Conservation (phyloP, 2,888 invertebrate genomes). For the Druceiella hillmani region DNA sequence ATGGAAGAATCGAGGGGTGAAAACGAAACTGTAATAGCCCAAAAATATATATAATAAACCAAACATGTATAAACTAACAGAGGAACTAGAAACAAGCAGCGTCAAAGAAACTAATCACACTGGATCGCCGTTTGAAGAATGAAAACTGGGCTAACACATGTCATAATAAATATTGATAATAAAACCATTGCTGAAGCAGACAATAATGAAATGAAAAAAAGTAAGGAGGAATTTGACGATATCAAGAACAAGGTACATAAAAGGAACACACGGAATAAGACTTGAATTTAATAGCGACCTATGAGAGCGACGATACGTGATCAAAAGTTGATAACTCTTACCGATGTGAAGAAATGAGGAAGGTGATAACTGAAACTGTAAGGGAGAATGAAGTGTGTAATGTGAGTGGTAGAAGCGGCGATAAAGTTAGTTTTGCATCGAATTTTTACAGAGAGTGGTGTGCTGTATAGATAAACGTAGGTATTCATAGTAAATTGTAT, state of each 20-base stretch:
- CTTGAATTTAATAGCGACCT: conserved; percentile 45
- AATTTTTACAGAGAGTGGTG: conserved; percentile 40
- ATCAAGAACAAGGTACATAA: conserved; percentile 22
- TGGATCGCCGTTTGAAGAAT: too few relatives aligned
- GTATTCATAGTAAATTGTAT: conserved; percentile 42
- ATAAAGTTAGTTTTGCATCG: conserved; percentile 44
- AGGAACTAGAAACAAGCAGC: conserved; percentile 30
- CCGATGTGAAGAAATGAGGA: too few relatives aligned
- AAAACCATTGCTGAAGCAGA: conserved; percentile 34
- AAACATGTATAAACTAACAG: conserved; percentile 34
- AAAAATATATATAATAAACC: conserved; percentile 33
- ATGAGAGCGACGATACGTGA: conserved; percentile 49
- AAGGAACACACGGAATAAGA: conserved; percentile 41
- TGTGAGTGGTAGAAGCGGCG: too few relatives aligned
- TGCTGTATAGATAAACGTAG: conserved; percentile 46
- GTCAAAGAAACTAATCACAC: conserved; percentile 2
- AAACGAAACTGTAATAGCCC: conserved; percentile 30
- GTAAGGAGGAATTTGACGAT: conserved; percentile 5
- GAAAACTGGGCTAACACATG: conserved; percentile 43
- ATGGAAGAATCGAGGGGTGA: conserved; percentile 30
- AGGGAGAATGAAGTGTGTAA: neutral
- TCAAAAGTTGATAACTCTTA: too few relatives aligned
- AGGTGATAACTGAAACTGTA: too few relatives aligned
- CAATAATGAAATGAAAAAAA: conserved; percentile 10
- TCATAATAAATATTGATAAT: conserved; percentile 44